phyloP scores from a whole-genome alignment of 1,140 invertebrate genomes.

The Delia radicum region DNA sequence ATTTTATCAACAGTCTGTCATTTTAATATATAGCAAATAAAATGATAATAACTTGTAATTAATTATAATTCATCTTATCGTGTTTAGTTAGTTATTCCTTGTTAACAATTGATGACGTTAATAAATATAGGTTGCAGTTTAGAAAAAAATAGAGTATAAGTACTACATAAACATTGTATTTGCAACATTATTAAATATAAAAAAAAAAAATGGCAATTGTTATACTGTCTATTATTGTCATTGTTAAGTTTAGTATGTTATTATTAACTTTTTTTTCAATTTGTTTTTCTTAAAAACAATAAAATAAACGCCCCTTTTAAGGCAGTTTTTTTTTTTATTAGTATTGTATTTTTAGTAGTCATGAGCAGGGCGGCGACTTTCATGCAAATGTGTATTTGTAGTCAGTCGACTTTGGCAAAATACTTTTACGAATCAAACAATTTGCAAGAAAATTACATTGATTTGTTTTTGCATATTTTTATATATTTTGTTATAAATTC shows the following conservation, averaged over 20 bases:
- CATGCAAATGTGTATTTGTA: too few relatives aligned
- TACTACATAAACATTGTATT: background rate
- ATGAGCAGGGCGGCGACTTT: too few relatives aligned
- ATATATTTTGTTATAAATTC: too few relatives aligned
- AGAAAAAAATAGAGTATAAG: too few relatives aligned
- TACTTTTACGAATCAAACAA: too few relatives aligned
- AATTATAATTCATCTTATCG: background rate
- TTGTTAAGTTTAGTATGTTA: background rate
- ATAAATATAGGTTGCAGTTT: background rate
- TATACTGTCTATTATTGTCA: background rate
- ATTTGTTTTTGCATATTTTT: too few relatives aligned
- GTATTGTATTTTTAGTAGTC: too few relatives aligned
- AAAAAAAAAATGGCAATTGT: background rate
- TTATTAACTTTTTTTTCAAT: background rate
- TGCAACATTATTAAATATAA: background rate
- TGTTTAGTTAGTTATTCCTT: background rate
- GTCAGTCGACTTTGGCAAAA: too few relatives aligned
- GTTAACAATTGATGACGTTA: background rate
- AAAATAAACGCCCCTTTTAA: background rate
- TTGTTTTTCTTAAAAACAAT: background rate
- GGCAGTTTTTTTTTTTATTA: background rate
- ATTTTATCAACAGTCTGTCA: too few relatives aligned
- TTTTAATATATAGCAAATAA: too few relatives aligned
- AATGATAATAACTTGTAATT: too few relatives aligned
- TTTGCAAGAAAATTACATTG: too few relatives aligned